Evolutionary conservation across 2,888 invertebrate genomes (phyloP), one percentile per base, ranked within the genome.

Genomic region (Rhyacophila evoluta): DNA sequence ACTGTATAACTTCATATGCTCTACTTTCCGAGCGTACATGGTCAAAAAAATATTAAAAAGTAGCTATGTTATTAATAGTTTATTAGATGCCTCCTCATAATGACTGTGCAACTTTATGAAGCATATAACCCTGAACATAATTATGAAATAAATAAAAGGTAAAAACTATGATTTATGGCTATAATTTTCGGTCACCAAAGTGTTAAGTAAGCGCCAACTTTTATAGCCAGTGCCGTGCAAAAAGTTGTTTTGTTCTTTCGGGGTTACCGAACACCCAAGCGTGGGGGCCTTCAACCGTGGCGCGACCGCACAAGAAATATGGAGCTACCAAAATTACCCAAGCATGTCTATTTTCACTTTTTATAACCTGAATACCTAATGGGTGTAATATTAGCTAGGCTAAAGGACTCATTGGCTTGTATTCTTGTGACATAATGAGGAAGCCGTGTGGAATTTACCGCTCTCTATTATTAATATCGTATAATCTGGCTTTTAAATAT

Each of bases 181-280:
- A 19, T 19, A 55, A 55, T 12, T 55, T 55, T 55, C 29, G 55
- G 55, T 55, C 55, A 55, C 55, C 12, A 19, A 10, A 1, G 55
- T 55, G 55, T 8, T 25, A 55, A 55, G 55, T 55, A 55, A 55
- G 55, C 25, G 55, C 25, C 36, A 71, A 71, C 71, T 71, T 37
- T 69, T 29, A 12, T n/a, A 33, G 55, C 15, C 0, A 55, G 55
- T 55, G 19, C 19, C 55, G 10, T 10, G 55, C 74, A 28, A 15
- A 75, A 71, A 78, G 71, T 74, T 78, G 72, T 79, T 79, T 79
- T 79, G 75, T 79, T 79, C 39, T 69, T 69, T 69, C 69, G 69
- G 69, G 69, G 29, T 12, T 69, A n/a, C 5, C 6, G 12, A 69
- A n/a, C 12, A 69, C 69, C 33, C 29, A 33, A 28, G 27, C 29